phyloP scores from a whole-genome alignment of 30 jellyfish, hydroid and myxozoan species.

The Pelagia noctiluca region DNA sequence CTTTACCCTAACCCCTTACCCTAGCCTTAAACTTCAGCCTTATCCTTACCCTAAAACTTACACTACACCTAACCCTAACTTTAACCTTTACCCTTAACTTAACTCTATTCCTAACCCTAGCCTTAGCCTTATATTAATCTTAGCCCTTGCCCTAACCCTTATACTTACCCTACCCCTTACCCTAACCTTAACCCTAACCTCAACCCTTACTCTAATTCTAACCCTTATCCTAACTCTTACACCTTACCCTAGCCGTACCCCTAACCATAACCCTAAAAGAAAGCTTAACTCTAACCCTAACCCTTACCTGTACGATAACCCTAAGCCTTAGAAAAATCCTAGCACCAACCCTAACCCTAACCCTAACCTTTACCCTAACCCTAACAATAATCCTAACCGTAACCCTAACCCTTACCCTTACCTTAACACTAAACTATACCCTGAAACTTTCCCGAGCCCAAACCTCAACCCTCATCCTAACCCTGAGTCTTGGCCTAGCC shows the following conservation, averaged over 20 bases:
- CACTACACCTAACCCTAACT: constrained; percentile 26
- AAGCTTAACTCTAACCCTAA: neutral
- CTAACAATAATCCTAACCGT: too few relatives aligned
- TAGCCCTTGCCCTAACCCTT: constrained; percentile 7
- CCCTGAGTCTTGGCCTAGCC: too few relatives aligned
- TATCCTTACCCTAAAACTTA: constrained; percentile 12
- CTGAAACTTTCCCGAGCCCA: too few relatives aligned
- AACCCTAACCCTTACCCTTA: too few relatives aligned
- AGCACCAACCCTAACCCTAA: neutral
- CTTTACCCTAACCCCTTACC: neutral
- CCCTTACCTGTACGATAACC: neutral
- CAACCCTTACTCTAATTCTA: neutral
- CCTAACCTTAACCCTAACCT: neutral
- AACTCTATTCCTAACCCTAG: constrained; percentile 27
- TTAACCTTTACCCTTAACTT: constrained; percentile 19
- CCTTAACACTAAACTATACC: too few relatives aligned
- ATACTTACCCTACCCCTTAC: neutral
- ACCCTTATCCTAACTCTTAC: neutral
- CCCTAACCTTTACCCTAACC: neutral
- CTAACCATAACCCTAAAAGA: too few relatives aligned
- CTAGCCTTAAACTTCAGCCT: neutral
- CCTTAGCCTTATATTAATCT: constrained; percentile 22
- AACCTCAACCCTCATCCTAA: too few relatives aligned
- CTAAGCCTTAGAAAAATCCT: neutral
- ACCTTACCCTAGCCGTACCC: neutral